Base-by-base conservation (phyloP, 2,113 vertebrate genomes). In the Leptobrachium leishanense region DNA sequence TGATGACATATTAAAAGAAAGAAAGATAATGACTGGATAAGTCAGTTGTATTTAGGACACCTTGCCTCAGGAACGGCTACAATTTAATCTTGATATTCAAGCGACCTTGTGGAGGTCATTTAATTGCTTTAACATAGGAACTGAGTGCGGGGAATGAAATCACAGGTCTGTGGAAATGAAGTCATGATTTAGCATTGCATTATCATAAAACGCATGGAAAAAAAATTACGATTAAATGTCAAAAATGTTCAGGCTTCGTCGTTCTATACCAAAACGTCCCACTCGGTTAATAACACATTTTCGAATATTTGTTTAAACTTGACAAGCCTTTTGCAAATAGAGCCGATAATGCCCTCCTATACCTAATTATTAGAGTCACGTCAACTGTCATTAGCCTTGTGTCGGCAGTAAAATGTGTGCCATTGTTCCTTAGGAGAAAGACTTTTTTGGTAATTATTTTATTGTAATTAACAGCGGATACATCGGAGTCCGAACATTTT, bases 221-320 rank as follows among this genome's bases (percentile, higher is more conserved):
- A 31, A 31, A 31, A 31, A 31, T 31, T 31, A 31, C 20, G 20
- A 31, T 31, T 31, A 31, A 31, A 31, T 31, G 20, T 31, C 20
- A 50, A 5, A 50, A 50, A 50, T 50, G 8, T 8, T 50, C 46
- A 50, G 4, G 8, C 4, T 50, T 50, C 46, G 8, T 50, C 8
- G 46, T 50, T 4, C 46, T 5, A 50, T 8, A 8, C 4, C 46
- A 50, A 50, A 1, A 20, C 4, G 20, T 64, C 62, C n/a, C 31
- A 1, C 62, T 10, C 20, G 20, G 50, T 68, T 68, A 55, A 76
- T 76, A 43, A 76, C 42, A 76, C 15, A 43, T 57, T 68, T 66
- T 68, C 53, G 64, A 75, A 68, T 68, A 76, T 76, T 68, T 76
- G 50, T 53, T 43, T 20, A 67, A 75, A 65, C 65, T 31, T 67